phyloP scores from a whole-genome alignment of 2,888 invertebrate species.

The Uloborus plumipes region DNA sequence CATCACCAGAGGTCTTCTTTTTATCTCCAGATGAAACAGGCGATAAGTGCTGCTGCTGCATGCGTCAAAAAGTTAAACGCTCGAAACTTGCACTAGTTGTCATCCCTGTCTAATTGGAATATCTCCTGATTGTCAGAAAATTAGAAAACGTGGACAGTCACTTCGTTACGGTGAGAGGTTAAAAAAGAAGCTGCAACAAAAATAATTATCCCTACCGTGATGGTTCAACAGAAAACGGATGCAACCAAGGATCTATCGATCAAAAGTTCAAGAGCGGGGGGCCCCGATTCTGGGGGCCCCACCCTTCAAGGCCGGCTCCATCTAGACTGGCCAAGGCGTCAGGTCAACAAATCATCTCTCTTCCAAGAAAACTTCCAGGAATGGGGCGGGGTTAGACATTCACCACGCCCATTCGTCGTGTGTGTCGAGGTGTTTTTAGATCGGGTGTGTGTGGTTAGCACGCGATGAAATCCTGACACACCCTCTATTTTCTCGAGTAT shows the following conservation, averaged over 20 bases:
- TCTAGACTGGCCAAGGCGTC: conserved; percentile 34
- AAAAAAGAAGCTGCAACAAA: conserved; percentile 1
- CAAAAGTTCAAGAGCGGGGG: conserved; percentile 9
- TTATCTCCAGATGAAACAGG: too few relatives aligned
- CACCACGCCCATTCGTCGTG: conserved; percentile 37
- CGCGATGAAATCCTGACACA: conserved; percentile 28
- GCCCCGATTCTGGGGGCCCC: conserved; percentile 19
- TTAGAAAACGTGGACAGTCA: too few relatives aligned
- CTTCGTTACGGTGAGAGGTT: too few relatives aligned
- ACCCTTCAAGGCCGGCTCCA: conserved; percentile 52
- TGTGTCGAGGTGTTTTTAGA: conserved; percentile 34
- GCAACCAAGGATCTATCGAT: conserved; percentile 37
- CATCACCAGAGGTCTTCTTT: too few relatives aligned
- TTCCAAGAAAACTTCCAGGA: conserved; percentile 42
- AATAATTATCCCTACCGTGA: conserved; percentile 37
- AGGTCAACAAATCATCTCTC: conserved; percentile 55
- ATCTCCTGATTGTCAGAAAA: too few relatives aligned
- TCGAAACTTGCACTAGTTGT: too few relatives aligned
- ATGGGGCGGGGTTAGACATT: conserved; percentile 22
- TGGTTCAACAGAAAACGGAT: conserved; percentile 39
- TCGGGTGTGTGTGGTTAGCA: conserved; percentile 19
- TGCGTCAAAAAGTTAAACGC: too few relatives aligned
- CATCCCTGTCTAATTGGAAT: too few relatives aligned
- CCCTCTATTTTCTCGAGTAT: conserved; percentile 27
- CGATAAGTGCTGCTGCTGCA: too few relatives aligned